These are phyloP conservation scores for Pelosia muscerda DNA, from an alignment of 2,888 invertebrate genomes.

Conservation along the genomic window DNA sequence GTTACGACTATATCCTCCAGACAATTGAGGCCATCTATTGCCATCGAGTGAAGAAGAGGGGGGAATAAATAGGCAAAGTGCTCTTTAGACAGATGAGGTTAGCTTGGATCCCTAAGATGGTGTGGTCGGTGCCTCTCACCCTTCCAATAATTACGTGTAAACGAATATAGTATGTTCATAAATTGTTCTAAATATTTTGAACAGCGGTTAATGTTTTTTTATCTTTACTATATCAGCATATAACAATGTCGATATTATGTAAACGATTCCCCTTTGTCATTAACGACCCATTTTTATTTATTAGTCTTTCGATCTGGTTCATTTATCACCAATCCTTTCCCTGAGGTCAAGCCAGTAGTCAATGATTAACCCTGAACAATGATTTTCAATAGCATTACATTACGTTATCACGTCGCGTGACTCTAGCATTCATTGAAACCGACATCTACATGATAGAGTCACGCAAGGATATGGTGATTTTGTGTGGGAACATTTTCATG, in stretches of 20 bases:
- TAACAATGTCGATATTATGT: not conserved
- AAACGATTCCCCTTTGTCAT: conserved; percentile 9
- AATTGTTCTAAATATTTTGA: not conserved
- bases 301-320: conserved; percentile 15
- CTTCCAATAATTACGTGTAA: no score
- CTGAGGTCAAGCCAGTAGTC: conserved; percentile 37
- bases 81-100: no score
- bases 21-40: no score
- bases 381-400: conserved; percentile 48
- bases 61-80: no score
- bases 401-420: conserved; percentile 49
- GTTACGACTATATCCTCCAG: no score
- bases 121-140: no score
- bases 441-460: conserved; percentile 36
- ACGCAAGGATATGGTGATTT: conserved; percentile 44
- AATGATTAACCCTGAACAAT: conserved; percentile 46
- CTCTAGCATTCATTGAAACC: conserved; percentile 38
- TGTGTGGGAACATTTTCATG: conserved; percentile 32
- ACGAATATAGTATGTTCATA: no score
- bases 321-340: conserved; percentile 22
- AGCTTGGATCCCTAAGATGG: no score
- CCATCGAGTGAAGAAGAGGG: no score
- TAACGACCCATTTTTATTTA: conserved; percentile 2
- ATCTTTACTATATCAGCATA: not conserved
- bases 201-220: not conserved